phyloP scores from a whole-genome alignment of 2,888 invertebrate species.

The Leptura quadrifasciata region DNA sequence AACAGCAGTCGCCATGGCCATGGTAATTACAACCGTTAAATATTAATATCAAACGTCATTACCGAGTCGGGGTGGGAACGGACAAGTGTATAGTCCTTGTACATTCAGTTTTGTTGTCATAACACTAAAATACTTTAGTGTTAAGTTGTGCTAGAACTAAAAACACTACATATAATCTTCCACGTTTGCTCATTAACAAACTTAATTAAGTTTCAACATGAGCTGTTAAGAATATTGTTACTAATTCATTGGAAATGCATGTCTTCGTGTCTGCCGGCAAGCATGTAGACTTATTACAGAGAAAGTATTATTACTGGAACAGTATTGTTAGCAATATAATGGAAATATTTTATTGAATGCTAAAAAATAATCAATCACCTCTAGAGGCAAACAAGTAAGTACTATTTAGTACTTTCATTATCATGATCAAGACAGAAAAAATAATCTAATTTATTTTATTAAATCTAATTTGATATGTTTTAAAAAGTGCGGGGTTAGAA shows the following conservation, averaged over 20 bases:
- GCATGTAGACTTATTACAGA: constrained; percentile 14
- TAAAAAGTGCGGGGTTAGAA: not conserved
- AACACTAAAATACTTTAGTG: too few species aligned
- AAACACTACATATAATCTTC: too few species aligned
- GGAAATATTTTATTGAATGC: not conserved
- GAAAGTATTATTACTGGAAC: constrained; percentile 17
- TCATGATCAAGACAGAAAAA: not conserved
- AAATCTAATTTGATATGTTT: too few species aligned
- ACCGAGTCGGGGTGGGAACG: too few species aligned
- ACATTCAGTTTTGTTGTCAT: too few species aligned
- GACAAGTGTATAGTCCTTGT: too few species aligned
- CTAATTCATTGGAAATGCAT: constrained; percentile 23
- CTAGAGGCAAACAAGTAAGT: not conserved
- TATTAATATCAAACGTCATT: too few species aligned
- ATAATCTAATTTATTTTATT: not conserved
- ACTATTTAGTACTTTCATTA: not conserved
- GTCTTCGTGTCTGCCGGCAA: constrained; percentile 2
- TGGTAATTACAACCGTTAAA: too few species aligned
- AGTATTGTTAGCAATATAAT: constrained; percentile 12
- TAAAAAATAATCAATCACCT: not conserved
- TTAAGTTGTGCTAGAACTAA: too few species aligned
- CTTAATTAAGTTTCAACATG: not conserved
- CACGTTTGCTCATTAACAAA: too few species aligned
- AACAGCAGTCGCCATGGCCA: too few species aligned
- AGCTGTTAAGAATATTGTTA: constrained; percentile 14